These are phyloP conservation scores for Drosophila rhopaloa DNA, from an alignment of 1,140 invertebrate genomes.

Conservation along the genomic window DNA sequence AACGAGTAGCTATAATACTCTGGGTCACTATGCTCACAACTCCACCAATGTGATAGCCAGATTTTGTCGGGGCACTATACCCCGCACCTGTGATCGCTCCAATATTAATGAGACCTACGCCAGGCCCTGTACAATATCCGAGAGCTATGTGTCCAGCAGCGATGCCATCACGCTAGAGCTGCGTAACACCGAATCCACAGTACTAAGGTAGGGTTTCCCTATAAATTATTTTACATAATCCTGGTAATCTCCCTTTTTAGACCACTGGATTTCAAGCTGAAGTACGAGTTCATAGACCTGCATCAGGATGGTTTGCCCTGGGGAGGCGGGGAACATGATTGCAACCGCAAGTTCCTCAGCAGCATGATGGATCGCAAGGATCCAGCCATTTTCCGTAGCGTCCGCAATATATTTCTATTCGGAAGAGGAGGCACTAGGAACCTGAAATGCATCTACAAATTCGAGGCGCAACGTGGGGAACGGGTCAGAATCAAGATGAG, in stretches of 20 bases:
- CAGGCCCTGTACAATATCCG: conserved; percentile 91
- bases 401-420: conserved; percentile 93
- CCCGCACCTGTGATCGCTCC: conserved; percentile 91
- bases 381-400: conserved; percentile 87
- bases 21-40: conserved; percentile 72
- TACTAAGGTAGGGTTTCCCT: conserved; percentile 85
- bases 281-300: conserved; percentile 96
- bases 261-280: conserved; percentile 92
- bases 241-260: conserved; percentile 8
- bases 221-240: conserved; percentile 66
- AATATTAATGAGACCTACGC: conserved; percentile 84
- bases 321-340: conserved; percentile 86
- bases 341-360: conserved; percentile 87
- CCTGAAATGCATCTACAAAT: conserved; percentile 93
- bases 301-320: conserved; percentile 92
- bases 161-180: conserved; percentile 92
- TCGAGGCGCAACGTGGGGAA: conserved; percentile 92
- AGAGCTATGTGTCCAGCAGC: conserved; percentile 93
- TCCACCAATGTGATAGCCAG: conserved; percentile 90
- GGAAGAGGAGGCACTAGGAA: conserved; percentile 92
- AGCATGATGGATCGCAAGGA: conserved; percentile 86
- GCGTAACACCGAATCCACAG: conserved; percentile 92
- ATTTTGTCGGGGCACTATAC: conserved; percentile 91
- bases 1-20: conserved; percentile 41
- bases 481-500: conserved; percentile 89